Conservation (phyloP, 2,888 invertebrate genomes). For the Ceraclea dissimilis region DNA sequence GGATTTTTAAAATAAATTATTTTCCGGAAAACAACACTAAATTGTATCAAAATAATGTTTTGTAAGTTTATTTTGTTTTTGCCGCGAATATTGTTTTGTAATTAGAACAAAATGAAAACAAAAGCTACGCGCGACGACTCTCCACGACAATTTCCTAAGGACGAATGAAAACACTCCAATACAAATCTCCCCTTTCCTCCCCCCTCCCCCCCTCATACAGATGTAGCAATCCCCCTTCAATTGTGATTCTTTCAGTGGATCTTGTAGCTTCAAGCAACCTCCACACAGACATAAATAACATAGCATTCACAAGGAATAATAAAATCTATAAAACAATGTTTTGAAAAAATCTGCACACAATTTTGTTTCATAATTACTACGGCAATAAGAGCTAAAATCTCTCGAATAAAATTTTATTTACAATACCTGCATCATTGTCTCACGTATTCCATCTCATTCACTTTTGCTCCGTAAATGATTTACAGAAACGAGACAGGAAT, state of each 20-base stretch:
- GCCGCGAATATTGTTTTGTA: no score
- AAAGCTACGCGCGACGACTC: constrained; percentile 31
- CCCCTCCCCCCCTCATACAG: constrained; percentile 29
- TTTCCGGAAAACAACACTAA: not conserved
- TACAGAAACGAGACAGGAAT: no score
- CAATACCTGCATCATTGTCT: no score
- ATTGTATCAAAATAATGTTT: not conserved
- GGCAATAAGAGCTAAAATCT: not conserved
- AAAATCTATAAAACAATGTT: not conserved
- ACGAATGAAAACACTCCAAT: constrained; percentile 30
- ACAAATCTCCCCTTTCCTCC: constrained; percentile 19
- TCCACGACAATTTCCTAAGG: constrained; percentile 39
- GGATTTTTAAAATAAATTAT: not conserved
- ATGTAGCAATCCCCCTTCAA: constrained; percentile 28
- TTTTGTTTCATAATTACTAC: not conserved
- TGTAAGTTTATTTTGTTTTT: no score
- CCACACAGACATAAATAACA: not conserved
- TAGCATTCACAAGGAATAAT: not conserved
- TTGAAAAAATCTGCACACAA: not conserved
- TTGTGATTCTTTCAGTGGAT: not conserved
- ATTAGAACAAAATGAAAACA: not conserved
- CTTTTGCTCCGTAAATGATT: no score
- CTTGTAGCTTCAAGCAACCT: not conserved
- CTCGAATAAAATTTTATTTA: not conserved
- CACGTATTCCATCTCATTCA: not conserved